A percentile compares a stretch with the other conserved stretches of the same genome.
Conservation (phyloP, 2,797 vertebrate species). For the Muraenolepis orangiensis region DNA sequence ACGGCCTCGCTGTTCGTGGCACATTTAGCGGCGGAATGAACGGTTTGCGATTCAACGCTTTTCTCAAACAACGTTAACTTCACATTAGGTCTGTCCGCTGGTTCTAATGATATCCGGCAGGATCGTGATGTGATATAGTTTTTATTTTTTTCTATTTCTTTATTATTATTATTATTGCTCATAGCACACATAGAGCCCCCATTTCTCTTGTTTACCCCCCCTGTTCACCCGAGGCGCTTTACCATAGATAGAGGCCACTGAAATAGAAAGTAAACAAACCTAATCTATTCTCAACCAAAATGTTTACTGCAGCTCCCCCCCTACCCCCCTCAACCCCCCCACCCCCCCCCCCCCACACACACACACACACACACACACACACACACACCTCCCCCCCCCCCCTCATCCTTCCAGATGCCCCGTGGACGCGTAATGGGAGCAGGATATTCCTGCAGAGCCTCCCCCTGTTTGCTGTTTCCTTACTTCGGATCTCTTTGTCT, state of each 20-base stretch:
- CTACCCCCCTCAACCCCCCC: too few species aligned
- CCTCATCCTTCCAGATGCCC: not conserved
- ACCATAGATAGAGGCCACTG: conserved; percentile 47
- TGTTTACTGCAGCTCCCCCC: conserved; percentile 37
- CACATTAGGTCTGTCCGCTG: conserved; percentile 23
- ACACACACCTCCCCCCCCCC: too few species aligned
- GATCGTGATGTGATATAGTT: too few species aligned
- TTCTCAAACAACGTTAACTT: conserved; percentile 24
- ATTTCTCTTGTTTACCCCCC: conserved; percentile 28
- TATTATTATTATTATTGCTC: conserved; percentile 45
- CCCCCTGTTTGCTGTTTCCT: not conserved
- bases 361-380: too few species aligned
- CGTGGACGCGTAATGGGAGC: not conserved
- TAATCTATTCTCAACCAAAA: conserved; percentile 58
- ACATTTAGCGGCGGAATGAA: conserved; percentile 4
- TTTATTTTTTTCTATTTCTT: too few species aligned
- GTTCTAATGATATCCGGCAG: conserved; percentile 43
- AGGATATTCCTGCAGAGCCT: not conserved
- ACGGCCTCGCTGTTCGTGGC: not conserved
- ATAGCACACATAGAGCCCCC: conserved; percentile 29
- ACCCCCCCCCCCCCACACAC: too few species aligned
- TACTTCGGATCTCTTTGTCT: not conserved
- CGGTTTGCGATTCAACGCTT: conserved; percentile 19
- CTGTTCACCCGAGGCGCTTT: conserved; percentile 45
- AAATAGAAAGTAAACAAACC: conserved; percentile 47